phyloP scores from a whole-genome alignment of 2,113 vertebrate genomes.

The Ptilorrhoa leucosticta region DNA sequence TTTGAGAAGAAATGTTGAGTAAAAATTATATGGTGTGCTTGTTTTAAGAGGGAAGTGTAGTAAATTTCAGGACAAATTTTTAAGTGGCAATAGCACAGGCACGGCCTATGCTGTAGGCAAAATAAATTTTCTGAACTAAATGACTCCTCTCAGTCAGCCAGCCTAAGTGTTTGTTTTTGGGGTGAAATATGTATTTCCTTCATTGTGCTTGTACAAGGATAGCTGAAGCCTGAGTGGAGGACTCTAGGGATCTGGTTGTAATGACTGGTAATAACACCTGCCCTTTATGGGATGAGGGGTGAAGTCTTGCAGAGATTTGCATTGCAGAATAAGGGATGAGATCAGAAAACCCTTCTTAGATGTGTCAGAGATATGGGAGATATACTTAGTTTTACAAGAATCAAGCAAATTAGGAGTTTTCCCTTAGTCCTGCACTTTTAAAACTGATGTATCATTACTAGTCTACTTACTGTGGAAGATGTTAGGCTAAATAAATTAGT shows the following conservation, averaged over 20 bases:
- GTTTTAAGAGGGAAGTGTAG: conserved; percentile 49
- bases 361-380: background rate
- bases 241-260: background rate
- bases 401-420: background rate
- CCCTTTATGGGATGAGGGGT: background rate
- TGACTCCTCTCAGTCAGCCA: conserved; percentile 22
- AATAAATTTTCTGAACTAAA: conserved; percentile 45
- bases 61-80: conserved; percentile 54
- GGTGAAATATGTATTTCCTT: conserved; percentile 26
- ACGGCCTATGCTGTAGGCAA: background rate
- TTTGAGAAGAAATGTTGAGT: conserved; percentile 22
- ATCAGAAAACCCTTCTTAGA: background rate
- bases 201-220: background rate
- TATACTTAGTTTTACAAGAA: background rate
- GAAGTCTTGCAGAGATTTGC: background rate
- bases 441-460: background rate
- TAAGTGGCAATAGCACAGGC: conserved; percentile 21
- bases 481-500: background rate
- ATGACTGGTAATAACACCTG: background rate
- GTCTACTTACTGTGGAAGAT: background rate
- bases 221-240: background rate
- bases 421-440: background rate
- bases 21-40: conserved; percentile 6
- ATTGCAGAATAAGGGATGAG: background rate
- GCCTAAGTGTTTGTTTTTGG: conserved; percentile 14